Evolutionary conservation across 2,888 invertebrate genomes (phyloP).

Genomic region (Cataglyphis cursor): DNA sequence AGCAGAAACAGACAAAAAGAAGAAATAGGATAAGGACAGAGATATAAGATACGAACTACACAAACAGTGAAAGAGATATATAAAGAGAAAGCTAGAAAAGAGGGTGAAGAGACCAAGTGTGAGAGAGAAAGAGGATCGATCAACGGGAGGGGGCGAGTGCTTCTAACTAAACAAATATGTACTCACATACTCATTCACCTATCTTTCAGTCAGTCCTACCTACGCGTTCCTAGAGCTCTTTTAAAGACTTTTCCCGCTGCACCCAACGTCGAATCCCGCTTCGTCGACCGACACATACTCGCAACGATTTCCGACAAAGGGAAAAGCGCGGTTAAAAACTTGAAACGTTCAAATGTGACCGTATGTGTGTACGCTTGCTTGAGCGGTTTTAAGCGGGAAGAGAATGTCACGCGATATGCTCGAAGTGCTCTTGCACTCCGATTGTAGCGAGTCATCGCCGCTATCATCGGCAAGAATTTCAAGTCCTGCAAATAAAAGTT

Average conservation of each 20-base stretch:
- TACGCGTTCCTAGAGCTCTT: slow-evolving; percentile 80
- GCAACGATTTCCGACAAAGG: slow-evolving; percentile 46
- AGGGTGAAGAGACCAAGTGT: slow-evolving; percentile 40
- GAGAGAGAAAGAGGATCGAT: slow-evolving; percentile 45
- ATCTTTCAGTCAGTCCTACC: slow-evolving; percentile 82
- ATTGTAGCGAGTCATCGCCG: slow-evolving; percentile 42
- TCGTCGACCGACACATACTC: slow-evolving; percentile 59
- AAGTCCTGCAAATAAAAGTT: slow-evolving; percentile 40
- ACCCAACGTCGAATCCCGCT: slow-evolving; percentile 69
- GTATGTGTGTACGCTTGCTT: slow-evolving; percentile 20
- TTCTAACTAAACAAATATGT: slow-evolving; percentile 87
- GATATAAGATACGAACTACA: slow-evolving; percentile 39
- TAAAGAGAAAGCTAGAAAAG: slow-evolving; percentile 54
- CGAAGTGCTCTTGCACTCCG: slow-evolving; percentile 15
- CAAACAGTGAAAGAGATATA: slow-evolving; percentile 48
- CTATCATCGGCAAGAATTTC: slow-evolving; percentile 33
- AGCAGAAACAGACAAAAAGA: slow-evolving; percentile 32
- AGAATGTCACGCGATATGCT: slow-evolving; percentile 34
- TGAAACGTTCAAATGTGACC: slow-evolving; percentile 14
- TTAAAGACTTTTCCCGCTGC: slow-evolving; percentile 84
- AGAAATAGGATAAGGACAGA: background rate
- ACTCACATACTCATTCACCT: slow-evolving; percentile 86
- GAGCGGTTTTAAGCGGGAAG: slow-evolving; percentile 32
- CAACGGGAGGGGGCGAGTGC: slow-evolving; percentile 80
- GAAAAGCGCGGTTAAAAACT: slow-evolving; percentile 36